Evolutionary conservation across 2,888 invertebrate species (phyloP).

Genomic region (Isoperla grammatica): DNA sequence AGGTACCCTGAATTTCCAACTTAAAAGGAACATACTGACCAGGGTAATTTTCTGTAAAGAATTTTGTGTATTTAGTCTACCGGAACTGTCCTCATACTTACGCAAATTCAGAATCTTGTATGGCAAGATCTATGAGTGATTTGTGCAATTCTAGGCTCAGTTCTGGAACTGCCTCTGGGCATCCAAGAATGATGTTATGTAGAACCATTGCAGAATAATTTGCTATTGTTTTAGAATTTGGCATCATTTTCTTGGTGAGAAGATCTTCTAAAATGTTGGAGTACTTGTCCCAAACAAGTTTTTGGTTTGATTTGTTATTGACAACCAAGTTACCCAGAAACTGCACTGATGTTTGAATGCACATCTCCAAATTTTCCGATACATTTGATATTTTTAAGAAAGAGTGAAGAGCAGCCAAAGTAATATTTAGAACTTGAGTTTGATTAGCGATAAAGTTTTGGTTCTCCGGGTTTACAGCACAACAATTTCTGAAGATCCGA

Average conservation of each 20-base stretch:
- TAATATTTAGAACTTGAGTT: slow-evolving; percentile 48
- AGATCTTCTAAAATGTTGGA: slow-evolving; percentile 41
- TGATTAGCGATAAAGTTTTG: slow-evolving; percentile 52
- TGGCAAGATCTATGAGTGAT: slow-evolving; percentile 29
- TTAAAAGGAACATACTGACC: no score
- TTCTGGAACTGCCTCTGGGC: slow-evolving; percentile 43
- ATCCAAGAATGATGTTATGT: slow-evolving; percentile 53
- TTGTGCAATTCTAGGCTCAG: slow-evolving; percentile 35
- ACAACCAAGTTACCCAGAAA: slow-evolving; percentile 54
- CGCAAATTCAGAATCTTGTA: slow-evolving; percentile 38
- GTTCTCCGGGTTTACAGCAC: slow-evolving; percentile 49
- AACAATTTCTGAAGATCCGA: slow-evolving; percentile 50
- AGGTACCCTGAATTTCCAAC: no score
- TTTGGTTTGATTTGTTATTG: slow-evolving; percentile 51
- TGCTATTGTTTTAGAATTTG: slow-evolving; percentile 41
- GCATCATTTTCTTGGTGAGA: slow-evolving; percentile 36
- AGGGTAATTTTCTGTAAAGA: no score
- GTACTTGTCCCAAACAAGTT: slow-evolving; percentile 51
- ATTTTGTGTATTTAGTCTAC: no score
- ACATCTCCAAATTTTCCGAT: slow-evolving; percentile 47
- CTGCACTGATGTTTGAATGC: slow-evolving; percentile 52
- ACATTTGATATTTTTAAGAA: slow-evolving; percentile 48
- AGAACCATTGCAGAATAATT: slow-evolving; percentile 54
- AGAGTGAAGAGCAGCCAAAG: slow-evolving; percentile 48
- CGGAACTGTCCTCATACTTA: no score